A percentile compares a stretch with the other conserved stretches of the same genome.
These are phyloP conservation scores for Pygoscelis adeliae DNA, from an alignment of 2,113 vertebrate species.

Conservation along the genomic window DNA sequence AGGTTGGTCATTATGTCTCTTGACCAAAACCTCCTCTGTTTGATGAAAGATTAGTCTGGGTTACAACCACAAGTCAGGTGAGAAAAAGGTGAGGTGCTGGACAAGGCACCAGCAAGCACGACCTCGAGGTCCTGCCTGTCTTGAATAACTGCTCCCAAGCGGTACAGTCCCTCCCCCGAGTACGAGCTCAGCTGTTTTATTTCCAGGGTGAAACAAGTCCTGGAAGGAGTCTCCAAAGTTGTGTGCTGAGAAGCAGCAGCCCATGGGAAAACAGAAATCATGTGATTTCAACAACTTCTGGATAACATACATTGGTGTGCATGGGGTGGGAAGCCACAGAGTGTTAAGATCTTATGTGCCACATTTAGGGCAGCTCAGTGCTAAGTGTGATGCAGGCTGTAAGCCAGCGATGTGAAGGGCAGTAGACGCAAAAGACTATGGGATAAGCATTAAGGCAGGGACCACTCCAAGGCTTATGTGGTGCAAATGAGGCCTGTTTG, in stretches of 20 bases:
- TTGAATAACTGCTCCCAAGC: background rate
- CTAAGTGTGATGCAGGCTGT: background rate
- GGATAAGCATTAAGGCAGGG: background rate
- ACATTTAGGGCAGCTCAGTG: background rate
- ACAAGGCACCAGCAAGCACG: background rate
- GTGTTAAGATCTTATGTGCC: background rate
- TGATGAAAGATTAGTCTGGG: background rate
- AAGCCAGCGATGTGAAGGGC: background rate
- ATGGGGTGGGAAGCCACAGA: background rate
- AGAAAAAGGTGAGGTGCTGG: background rate
- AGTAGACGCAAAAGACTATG: background rate
- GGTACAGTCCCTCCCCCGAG: background rate
- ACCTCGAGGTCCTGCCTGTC: background rate
- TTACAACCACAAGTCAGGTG: background rate
- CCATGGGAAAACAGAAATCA: background rate
- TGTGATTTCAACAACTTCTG: background rate
- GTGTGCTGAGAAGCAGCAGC: background rate
- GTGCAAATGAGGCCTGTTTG: background rate
- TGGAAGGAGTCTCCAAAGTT: background rate
- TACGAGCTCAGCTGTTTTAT: background rate
- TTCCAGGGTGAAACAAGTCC: background rate
- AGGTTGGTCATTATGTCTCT: background rate
- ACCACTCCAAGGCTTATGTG: background rate
- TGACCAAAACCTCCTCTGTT: background rate
- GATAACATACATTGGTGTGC: rapidly evolving